Evolutionary conservation across 2,797 vertebrate species (phyloP).

Genomic region (Alosa sapidissima): DNA sequence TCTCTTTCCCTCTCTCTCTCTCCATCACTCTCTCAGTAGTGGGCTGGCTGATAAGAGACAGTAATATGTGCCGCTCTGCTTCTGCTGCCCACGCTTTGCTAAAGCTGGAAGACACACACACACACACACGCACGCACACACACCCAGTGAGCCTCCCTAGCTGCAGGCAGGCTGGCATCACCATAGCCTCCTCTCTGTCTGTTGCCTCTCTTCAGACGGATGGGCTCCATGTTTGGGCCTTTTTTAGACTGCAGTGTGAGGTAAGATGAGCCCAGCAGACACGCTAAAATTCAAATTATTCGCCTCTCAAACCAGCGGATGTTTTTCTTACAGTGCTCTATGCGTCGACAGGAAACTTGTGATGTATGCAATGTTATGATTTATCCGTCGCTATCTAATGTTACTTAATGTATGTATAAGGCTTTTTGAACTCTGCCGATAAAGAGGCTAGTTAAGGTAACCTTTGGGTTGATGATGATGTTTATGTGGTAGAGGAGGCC

Average conservation of each 20-base stretch:
- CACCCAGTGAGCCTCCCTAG: not conserved
- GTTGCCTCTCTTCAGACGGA: constrained; percentile 17
- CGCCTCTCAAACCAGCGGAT: not conserved
- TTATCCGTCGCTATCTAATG: not conserved
- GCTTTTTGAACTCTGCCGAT: not conserved
- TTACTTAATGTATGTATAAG: not conserved
- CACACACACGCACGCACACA: constrained; percentile 27
- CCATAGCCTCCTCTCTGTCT: constrained; percentile 26
- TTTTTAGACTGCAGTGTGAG: constrained; percentile 2
- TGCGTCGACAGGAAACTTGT: not conserved
- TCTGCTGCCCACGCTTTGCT: constrained; percentile 43
- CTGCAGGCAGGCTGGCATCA: not conserved
- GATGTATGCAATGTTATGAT: not conserved
- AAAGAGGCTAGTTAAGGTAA: not conserved
- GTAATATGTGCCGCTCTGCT: constrained; percentile 49
- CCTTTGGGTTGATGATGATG: not conserved
- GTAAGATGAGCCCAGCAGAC: not conserved
- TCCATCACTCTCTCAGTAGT: constrained; percentile 28
- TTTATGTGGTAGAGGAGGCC: not conserved
- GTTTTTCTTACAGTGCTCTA: not conserved
- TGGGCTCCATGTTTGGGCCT: constrained; percentile 28
- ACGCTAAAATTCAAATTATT: not conserved
- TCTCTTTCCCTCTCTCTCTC: not conserved
- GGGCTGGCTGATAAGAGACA: constrained; percentile 45
- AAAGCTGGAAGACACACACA: constrained; percentile 41